Evolutionary conservation across 1,140 invertebrate genomes (phyloP).

Genomic region (Arion vulgaris): DNA sequence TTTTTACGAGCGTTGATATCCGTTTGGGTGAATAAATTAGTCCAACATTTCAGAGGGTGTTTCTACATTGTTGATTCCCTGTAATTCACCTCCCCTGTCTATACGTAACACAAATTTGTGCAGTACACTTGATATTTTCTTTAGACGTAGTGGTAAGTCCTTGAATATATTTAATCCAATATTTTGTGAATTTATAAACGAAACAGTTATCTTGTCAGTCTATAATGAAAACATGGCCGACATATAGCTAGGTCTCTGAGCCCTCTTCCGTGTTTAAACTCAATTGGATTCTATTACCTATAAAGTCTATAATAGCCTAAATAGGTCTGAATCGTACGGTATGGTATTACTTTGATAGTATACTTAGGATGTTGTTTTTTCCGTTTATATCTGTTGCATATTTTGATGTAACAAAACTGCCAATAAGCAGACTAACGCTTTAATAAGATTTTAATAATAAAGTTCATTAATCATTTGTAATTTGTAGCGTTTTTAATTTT

Average conservation of each 20-base stretch:
- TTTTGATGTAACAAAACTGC: too few relatives aligned
- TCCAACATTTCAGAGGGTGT: constrained; percentile 30
- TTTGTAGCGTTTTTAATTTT: too few relatives aligned
- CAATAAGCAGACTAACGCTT: too few relatives aligned
- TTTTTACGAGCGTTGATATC: not conserved
- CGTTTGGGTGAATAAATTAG: constrained; percentile 36
- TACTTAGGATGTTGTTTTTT: too few relatives aligned
- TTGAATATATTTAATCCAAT: not conserved
- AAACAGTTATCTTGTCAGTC: not conserved
- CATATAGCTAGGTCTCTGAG: not conserved
- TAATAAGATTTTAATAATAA: too few relatives aligned
- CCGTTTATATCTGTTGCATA: too few relatives aligned
- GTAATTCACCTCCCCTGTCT: not conserved
- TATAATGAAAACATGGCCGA: not conserved
- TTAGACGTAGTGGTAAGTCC: not conserved
- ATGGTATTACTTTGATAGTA: too few relatives aligned
- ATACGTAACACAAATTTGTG: not conserved
- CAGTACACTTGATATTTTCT: not conserved
- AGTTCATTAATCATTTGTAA: too few relatives aligned
- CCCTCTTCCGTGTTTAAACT: not conserved
- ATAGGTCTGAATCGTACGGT: too few relatives aligned
- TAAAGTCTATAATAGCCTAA: too few relatives aligned
- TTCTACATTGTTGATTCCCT: constrained; percentile 13
- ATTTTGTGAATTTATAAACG: not conserved
- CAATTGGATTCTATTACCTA: too few relatives aligned